Evolutionary conservation across 2,797 vertebrate genomes (phyloP), one percentile per base, ranked within the genome.

Genomic region (Gorsachius magnificus): DNA sequence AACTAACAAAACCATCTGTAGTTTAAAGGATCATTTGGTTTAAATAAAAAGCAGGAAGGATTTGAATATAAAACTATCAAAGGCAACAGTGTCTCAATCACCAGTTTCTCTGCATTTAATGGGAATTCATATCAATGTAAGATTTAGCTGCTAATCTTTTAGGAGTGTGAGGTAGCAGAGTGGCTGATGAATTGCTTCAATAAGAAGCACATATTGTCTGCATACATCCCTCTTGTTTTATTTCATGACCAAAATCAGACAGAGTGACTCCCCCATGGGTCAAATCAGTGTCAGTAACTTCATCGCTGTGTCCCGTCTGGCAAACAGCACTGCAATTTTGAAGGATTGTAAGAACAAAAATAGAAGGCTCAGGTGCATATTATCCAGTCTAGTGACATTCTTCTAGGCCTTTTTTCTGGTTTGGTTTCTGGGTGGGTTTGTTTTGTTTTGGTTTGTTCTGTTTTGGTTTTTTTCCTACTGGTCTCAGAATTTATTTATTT

Each of bases 31-130:
- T 90, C 71, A 53, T 43, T 87, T 0, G 11, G 46, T 80, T 83
- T 82, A 78, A 93, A 88, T 35, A 78, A 93, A 91, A 86, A 89
- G 33, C 60, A 80, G 68, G 64, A 89, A 56, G 83, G 90, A 76
- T 63, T 72, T 19, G 54, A 75, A 58, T 51, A 70, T 60, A 46
- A 80, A 88, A 45, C 66, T 77, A 13, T 70, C 85, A 86, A 75
- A 84, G 83, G 26, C 88, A 81, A 81, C 63, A 41, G 51, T 86
- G 93, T 91, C 35, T 76, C 58, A 51, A 31, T 50, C 60, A 83
- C 75, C 69, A 46, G 63, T 33, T 83, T 53, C 84, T 79, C 68
- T 1, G 4, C 35, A 21, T 72, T 84, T 56, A 82, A 15, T 74
- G 61, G 84, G 65, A 75, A 31, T 16, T 91, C 8, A 0, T 61